These are phyloP conservation scores for Silurus lanzhouensis DNA, from an alignment of 2,797 vertebrate species.

Conservation along the genomic window DNA sequence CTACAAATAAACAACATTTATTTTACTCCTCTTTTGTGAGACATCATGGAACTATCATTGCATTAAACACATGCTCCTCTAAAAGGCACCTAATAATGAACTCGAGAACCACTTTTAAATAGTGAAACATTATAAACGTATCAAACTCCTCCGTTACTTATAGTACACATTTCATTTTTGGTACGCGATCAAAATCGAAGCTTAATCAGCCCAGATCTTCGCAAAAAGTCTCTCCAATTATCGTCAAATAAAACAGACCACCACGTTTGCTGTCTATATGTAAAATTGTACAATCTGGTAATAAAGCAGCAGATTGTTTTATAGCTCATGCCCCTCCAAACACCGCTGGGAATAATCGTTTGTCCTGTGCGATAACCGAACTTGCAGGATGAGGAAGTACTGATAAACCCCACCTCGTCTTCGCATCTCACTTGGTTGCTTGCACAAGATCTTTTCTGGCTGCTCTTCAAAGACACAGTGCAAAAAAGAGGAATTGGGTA, in stretches of 20 bases:
- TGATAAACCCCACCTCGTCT: constrained; percentile 61
- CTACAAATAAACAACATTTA: not conserved
- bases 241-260: not conserved
- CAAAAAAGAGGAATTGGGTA: constrained; percentile 66
- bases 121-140: not conserved
- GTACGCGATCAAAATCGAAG: not conserved
- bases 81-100: not conserved
- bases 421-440: constrained; percentile 66
- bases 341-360: not conserved
- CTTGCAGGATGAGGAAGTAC: constrained; percentile 59
- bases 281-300: not conserved
- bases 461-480: constrained; percentile 57
- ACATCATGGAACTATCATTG: not conserved
- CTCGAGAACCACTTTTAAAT: not conserved
- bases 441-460: constrained; percentile 60
- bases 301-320: not conserved
- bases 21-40: not conserved
- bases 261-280: too few relatives aligned
- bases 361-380: constrained; percentile 28
- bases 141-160: not conserved
- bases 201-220: not conserved
- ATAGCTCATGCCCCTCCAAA: not conserved
- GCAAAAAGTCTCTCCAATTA: not conserved
- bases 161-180: not conserved
- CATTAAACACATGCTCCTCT: not conserved